A percentile compares a stretch with the other conserved stretches of the same genome.
Conservation (phyloP, 2,797 vertebrate species). For the Nothura maculosa region DNA sequence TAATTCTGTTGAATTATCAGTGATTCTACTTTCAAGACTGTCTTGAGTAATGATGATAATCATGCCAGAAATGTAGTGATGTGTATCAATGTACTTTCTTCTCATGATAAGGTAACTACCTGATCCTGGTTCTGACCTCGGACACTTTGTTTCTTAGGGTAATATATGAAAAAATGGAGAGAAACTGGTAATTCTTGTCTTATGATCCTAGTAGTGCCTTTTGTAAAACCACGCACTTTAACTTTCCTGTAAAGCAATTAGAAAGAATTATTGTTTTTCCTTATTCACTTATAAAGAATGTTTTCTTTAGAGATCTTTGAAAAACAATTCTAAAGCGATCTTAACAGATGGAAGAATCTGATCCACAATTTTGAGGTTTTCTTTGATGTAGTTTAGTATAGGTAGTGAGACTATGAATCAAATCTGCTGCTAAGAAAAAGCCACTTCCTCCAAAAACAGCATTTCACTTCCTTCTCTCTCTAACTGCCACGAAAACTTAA, state of each 20-base stretch:
- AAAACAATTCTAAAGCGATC: neutral
- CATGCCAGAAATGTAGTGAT: neutral
- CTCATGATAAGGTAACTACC: neutral
- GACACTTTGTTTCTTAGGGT: neutral
- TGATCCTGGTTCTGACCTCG: neutral
- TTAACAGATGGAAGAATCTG: neutral
- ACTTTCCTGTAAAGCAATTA: neutral
- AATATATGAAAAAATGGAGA: neutral
- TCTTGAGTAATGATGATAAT: neutral
- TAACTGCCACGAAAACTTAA: neutral
- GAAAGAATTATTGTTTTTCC: neutral
- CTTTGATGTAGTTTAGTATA: neutral
- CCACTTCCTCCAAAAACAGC: neutral
- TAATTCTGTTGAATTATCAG: neutral
- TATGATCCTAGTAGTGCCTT: neutral
- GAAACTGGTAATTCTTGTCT: neutral
- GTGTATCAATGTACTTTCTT: neutral
- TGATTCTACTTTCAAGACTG: neutral
- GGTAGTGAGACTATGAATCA: neutral
- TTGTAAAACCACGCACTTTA: neutral
- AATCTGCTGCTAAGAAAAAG: neutral
- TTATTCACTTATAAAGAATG: neutral
- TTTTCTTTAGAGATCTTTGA: neutral
- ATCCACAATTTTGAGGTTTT: neutral
- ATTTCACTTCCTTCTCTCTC: constrained; percentile 42